A percentile compares a stretch with the other conserved stretches of the same genome.
Conservation (phyloP, 2,888 invertebrate genomes). For the Sarcophaga carnaria region DNA sequence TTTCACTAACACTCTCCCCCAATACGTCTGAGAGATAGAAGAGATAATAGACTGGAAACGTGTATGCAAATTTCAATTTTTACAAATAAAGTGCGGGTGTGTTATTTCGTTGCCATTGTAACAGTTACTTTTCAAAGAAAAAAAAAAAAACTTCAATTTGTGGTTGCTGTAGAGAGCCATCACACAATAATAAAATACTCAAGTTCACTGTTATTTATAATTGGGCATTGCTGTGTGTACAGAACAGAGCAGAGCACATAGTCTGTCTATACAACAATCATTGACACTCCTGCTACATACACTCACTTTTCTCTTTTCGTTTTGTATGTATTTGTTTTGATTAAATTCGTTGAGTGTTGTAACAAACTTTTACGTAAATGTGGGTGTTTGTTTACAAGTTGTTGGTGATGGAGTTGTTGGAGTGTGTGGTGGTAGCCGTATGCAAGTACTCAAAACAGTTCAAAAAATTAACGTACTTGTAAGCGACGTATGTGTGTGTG, state of each 20-base stretch:
- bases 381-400: not conserved
- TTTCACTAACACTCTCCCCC: too few species aligned
- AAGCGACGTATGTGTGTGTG: not conserved
- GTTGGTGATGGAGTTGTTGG: too few species aligned
- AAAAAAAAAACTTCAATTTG: constrained; percentile 35
- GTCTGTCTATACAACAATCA: not conserved
- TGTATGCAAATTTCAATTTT: constrained; percentile 52
- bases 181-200: constrained; percentile 31
- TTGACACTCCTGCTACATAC: constrained; percentile 14
- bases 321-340: not conserved
- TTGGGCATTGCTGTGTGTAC: not conserved
- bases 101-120: constrained; percentile 15
- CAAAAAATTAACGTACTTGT: not conserved
- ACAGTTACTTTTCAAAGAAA: not conserved
- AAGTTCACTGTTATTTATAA: constrained; percentile 44
- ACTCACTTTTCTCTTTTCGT: not conserved
- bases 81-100: constrained; percentile 49
- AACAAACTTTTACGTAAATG: not conserved
- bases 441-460: not conserved
- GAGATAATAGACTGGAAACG: not conserved
- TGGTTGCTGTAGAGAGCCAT: constrained; percentile 34
- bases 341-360: not conserved
- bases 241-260: not conserved
- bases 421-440: not conserved
- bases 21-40: not conserved